Evolutionary conservation across 2,888 invertebrate species (phyloP), one percentile per base, ranked within the genome.

Genomic region (Athripsodes cinereus): DNA sequence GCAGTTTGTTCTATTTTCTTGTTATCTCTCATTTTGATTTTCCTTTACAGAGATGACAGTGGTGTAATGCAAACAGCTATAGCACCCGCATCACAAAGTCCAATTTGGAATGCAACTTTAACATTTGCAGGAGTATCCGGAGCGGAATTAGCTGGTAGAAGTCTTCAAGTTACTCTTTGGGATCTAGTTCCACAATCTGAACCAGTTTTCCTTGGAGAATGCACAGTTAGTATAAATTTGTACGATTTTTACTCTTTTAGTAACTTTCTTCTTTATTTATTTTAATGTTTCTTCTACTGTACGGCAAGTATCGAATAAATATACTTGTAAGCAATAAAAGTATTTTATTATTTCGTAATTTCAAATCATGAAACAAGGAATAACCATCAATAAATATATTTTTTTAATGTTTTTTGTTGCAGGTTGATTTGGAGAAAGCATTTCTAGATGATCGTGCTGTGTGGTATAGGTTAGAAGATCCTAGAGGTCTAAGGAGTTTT

Each of bases 51-150:
- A 57, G 86, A 85, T 54, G 88, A 85, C 69, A 87, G 87, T 64
- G 85, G 84, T 57, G 85, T 87, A 3, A 80, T 88, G 62, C 90
- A 91, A 72, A 92, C 92, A 1, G 90, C 88, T 69, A 87, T 92
- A 16, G 90, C 92, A 1, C 90, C 91, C 57, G 89, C 90, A 13
- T 88, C 91, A 0, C 89, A 88, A 70, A 91, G 90, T 71, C 94
- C 95, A 1, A 89, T 92, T 55, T 95, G 94, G 95, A 94, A 95
- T 71, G 92, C 93, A 18, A 94, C 92, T 19, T 79, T 94, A 26
- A 88, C 88, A 58, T 92, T 94, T 70, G 81, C 87, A 1, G 87
- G 87, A 34, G 85, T 92, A 16, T 86, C 87, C 34, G 89, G 87
- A 0, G 91, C 92, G 64, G 83, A 87, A 67, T 76, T 94, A 49